Conservation (phyloP, 2,797 vertebrate genomes). For the Rhinella marina region DNA sequence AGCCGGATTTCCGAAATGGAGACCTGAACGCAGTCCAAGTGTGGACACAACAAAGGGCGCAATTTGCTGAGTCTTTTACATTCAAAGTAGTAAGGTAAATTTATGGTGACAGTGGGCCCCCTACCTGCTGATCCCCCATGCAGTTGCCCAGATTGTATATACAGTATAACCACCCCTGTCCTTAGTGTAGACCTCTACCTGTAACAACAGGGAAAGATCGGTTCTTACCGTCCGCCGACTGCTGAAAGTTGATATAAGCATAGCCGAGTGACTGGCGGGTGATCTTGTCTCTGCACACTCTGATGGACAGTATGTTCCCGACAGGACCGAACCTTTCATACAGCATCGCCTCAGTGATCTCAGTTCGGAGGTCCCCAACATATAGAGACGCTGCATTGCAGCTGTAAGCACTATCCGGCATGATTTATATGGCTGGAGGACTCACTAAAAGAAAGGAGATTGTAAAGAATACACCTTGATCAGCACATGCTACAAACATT, state of each 20-base stretch:
- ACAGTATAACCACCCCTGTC: too few species aligned
- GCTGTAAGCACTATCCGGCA: constrained; percentile 83
- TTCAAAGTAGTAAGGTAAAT: too few species aligned
- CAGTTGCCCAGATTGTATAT: too few species aligned
- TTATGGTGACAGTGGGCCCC: too few species aligned
- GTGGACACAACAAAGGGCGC: too few species aligned
- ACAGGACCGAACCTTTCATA: constrained; percentile 92
- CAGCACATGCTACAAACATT: neutral
- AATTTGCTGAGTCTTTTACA: too few species aligned
- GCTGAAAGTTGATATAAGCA: constrained; percentile 92
- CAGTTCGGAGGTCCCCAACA: constrained; percentile 88
- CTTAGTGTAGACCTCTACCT: too few species aligned
- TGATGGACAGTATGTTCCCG: constrained; percentile 88
- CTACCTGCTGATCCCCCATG: too few species aligned
- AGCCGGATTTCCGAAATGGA: too few species aligned
- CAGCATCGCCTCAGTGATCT: constrained; percentile 92
- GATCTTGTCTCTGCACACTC: constrained; percentile 91
- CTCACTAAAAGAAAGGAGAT: neutral
- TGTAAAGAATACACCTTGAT: neutral
- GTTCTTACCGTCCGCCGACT: constrained; percentile 88
- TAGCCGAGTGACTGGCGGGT: constrained; percentile 89
- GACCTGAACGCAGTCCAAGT: too few species aligned
- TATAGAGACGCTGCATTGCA: constrained; percentile 92
- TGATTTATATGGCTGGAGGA: neutral
- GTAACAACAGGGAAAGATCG: too few species aligned